Evolutionary conservation across 2,797 vertebrate species (phyloP), one percentile per base, ranked within the genome.

Genomic region (Paguma larvata): DNA sequence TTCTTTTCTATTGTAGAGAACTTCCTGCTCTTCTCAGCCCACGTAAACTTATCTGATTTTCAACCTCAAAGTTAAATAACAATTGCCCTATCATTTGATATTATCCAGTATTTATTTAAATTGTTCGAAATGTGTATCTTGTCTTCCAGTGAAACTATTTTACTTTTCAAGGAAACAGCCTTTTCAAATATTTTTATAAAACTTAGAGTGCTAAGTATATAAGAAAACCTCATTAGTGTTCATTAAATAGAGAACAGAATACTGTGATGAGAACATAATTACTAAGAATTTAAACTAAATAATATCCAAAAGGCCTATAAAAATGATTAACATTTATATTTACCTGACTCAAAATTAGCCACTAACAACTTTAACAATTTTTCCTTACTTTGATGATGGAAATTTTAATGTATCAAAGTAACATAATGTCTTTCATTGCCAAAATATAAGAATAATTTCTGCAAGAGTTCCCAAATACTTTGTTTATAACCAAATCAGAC

Each of bases 401-500:
- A 96, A 89, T 86, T 89, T 12, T 53, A 85, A 67, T 51, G 21
- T 41, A 65, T 83, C 83, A 62, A 89, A 95, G n/a, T 68, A 95
- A 95, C 48, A 48, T 83, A 34, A 92, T 72, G 21, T 70, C 30
- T 94, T 94, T 97, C 70, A 83, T 30, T 93, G 51, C 85, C 88
- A 95, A 97, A 95, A 84, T 77, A 48, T 70, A 53, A 91, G 18
- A 32, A 63, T 85, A 97, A 88, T 5, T 94, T 51, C 63, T 72
- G 4, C 70, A 89, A 67, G 85, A 88, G 10, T 88, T 95, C 86
- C 53, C 23, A 62, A 90, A 59, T 53, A 77, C 2, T 48, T 62
- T 84, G 72, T 95, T 90, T 78, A 89, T 78, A 53, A 95, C 19
- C 90, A 95, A 96, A 70, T 94, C 70, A 85, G 32, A 85, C 78